Conservation (phyloP, 2,797 vertebrate species). For the Anableps anableps region DNA sequence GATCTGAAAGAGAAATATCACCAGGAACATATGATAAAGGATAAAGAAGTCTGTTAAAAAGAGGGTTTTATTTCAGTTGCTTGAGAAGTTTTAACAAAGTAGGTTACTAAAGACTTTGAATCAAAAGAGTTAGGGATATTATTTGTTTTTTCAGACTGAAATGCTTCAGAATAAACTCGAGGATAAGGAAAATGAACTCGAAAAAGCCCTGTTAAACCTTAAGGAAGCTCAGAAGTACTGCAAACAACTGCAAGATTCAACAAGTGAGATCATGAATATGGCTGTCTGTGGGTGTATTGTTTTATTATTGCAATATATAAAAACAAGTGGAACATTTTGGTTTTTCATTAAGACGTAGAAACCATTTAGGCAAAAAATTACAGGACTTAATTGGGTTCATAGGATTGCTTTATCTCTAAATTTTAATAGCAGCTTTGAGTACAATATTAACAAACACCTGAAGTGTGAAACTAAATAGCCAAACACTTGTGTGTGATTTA, state of each 20-base stretch:
- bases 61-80: background rate
- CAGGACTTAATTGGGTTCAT: background rate
- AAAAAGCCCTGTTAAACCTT: conserved; percentile 79
- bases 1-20: conserved; percentile 82
- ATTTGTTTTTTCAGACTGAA: conserved; percentile 76
- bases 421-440: background rate
- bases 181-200: conserved; percentile 82
- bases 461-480: background rate
- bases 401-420: background rate
- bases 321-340: background rate
- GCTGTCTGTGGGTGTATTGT: background rate
- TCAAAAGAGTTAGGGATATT: background rate
- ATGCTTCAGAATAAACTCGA: conserved; percentile 75
- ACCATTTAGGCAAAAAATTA: background rate
- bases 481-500: background rate
- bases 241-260: conserved; percentile 80
- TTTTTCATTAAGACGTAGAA: background rate
- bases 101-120: conserved; percentile 22
- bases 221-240: conserved; percentile 78
- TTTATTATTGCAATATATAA: background rate
- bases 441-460: background rate
- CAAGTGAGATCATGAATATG: conserved; percentile 77
- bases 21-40: conserved; percentile 81
- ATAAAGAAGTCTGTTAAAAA: conserved; percentile 84
- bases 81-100: background rate